Base-by-base conservation (phyloP, 2,113 vertebrate genomes). In the Pteropus alecto region DNA sequence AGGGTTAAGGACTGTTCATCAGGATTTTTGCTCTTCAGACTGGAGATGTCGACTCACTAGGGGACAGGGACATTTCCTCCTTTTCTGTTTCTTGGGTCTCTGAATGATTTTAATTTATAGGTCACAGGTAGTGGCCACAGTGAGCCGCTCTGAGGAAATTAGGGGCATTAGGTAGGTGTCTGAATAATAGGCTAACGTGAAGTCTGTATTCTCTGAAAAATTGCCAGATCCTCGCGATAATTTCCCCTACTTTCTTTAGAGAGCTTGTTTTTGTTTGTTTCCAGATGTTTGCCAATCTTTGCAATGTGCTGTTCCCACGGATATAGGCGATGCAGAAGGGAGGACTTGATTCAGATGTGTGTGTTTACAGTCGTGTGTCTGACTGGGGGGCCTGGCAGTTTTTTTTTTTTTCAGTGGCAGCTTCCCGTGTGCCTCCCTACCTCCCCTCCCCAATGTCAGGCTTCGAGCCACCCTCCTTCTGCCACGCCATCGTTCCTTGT, bases 281-380 rank as follows among this genome's bases (percentile, higher is more conserved):
- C 65, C 71, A 95, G 70, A 79, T 43, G 82, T 92, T 97, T 97
- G 83, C 82, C 96, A 97, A 97, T 60, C 46, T 91, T 92, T 90
- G 93, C 0, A 6, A 83, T 13, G 74, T 58, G 84, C 79, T 74
- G 92, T 95, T 96, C 94, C 60, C 87, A 81, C 70, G 6, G 9
- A 8, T 0, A 0, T 56, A 46, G 82, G 73, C 87, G 51, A 77
- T 21, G n/a, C 41, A 46, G 74, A 48, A 6, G 38, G 9, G 16
- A 28, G 13, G 1, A 0, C 58, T n/a, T 30, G 56, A 70, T 28
- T 67, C 70, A 41, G 51, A 11, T 24, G 11, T 12, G 51, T 15
- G 51, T 19, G 46, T 19, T 24, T 60, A 24, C 21, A 12, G 38
- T 24, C 38, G 18, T 24, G 24, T n/a, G 26, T 22, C 1, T 12